A percentile compares a stretch with the other conserved stretches of the same genome.
phyloP scores from a whole-genome alignment of 2,113 vertebrate species.

The Cinclus cinclus region DNA sequence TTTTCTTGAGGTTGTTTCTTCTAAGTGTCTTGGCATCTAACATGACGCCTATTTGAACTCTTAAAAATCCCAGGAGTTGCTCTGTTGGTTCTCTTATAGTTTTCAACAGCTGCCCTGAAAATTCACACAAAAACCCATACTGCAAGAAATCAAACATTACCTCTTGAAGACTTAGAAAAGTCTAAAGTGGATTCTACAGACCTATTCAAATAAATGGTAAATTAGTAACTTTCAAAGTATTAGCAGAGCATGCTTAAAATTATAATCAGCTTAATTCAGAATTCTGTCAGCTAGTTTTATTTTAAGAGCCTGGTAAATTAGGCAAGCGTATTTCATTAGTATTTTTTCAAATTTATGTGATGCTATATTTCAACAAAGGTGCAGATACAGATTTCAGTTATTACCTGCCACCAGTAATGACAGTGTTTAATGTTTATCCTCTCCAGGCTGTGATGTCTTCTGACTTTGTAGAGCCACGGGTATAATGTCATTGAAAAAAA shows the following conservation, averaged over 20 bases:
- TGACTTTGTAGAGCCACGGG: constrained; percentile 6
- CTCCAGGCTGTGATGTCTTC: constrained; percentile 12
- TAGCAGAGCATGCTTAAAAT: not conserved
- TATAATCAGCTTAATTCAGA: constrained; percentile 36
- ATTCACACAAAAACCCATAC: not conserved
- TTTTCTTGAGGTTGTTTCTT: not conserved
- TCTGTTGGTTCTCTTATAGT: not conserved
- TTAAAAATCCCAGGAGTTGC: not conserved
- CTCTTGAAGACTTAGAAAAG: not conserved
- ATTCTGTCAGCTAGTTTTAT: constrained; percentile 31
- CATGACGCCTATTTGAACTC: not conserved
- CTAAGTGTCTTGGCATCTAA: not conserved
- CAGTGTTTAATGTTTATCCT: constrained; percentile 31
- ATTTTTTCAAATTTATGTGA: not conserved
- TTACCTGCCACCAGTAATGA: constrained; percentile 12
- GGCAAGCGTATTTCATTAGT: not conserved
- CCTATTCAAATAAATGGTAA: not conserved
- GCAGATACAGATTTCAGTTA: constrained; percentile 27
- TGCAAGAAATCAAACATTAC: not conserved
- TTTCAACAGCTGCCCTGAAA: not conserved
- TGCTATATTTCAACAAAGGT: not conserved
- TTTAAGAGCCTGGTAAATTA: constrained; percentile 39
- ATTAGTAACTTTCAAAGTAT: not conserved
- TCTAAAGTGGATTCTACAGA: not conserved
- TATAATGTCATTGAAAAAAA: constrained; percentile 47